phyloP scores from a whole-genome alignment of 1,140 invertebrate genomes.

The Lepidurus arcticus region DNA sequence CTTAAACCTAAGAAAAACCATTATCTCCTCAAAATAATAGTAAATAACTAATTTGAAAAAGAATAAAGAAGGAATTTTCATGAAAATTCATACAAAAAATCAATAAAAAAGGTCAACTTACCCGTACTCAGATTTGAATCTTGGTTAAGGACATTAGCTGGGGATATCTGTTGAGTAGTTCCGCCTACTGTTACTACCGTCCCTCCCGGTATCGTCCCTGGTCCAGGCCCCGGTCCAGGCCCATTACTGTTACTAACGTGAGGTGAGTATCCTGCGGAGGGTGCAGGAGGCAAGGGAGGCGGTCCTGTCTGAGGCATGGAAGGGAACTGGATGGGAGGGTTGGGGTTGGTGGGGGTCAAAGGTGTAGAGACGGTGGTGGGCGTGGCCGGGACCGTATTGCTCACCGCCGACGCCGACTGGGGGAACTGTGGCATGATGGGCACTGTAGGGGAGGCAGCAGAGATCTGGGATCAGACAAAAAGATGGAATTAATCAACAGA shows the following conservation, averaged over 20 bases:
- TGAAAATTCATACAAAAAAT: conserved; percentile 23
- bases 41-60: background rate
- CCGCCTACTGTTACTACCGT: conserved; percentile 32
- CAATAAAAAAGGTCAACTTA: conserved; percentile 25
- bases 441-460: conserved; percentile 9
- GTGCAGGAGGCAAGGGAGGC: conserved; percentile 23
- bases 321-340: conserved; percentile 33
- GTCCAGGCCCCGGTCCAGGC: conserved; percentile 36
- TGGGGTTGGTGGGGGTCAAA: conserved; percentile 37
- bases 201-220: conserved; percentile 41
- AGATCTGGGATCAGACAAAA: background rate
- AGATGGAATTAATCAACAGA: background rate
- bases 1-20: no score
- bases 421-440: conserved; percentile 17
- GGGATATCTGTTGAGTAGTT: conserved; percentile 47
- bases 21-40: no score
- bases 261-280: conserved; percentile 38
- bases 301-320: conserved; percentile 24
- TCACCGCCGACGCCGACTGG: background rate
- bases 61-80: background rate
- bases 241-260: conserved; percentile 71
- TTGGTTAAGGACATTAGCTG: conserved; percentile 36
- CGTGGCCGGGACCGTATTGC: background rate
- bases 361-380: conserved; percentile 37
- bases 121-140: conserved; percentile 38